Conservation (phyloP, 2,797 vertebrate genomes). For the Clarias platycephalus region DNA sequence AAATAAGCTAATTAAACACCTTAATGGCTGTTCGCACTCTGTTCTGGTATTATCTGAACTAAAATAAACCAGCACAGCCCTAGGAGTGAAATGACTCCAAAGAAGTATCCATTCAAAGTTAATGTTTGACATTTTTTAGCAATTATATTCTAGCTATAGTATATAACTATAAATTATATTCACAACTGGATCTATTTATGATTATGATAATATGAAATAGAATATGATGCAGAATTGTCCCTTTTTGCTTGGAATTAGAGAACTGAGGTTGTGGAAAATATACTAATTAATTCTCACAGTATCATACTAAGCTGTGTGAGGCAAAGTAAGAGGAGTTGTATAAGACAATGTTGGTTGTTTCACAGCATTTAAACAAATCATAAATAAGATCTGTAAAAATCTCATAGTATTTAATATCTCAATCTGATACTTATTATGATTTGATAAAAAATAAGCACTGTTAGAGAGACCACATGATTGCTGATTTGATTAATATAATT, state of each 20-base stretch:
- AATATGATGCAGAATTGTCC: not conserved
- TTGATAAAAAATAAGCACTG: not conserved
- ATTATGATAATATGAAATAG: not conserved
- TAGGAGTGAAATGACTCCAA: not conserved
- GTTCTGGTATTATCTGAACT: constrained; percentile 30
- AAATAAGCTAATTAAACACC: constrained; percentile 2
- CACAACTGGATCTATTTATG: not conserved
- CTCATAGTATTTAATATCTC: not conserved
- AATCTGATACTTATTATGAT: not conserved
- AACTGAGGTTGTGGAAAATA: too few species aligned
- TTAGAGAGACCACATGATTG: not conserved
- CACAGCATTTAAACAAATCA: not conserved
- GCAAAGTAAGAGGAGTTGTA: not conserved
- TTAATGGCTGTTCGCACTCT: not conserved
- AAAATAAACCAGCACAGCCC: not conserved
- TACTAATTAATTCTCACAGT: not conserved
- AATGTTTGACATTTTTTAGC: not conserved
- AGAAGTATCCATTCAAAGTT: not conserved
- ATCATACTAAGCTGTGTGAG: not conserved
- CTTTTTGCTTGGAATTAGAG: not conserved
- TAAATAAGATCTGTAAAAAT: not conserved
- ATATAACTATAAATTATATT: not conserved
- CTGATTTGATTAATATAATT: not conserved
- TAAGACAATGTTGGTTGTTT: not conserved
- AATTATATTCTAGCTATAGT: too few species aligned